These are phyloP conservation scores for Lerista edwardsae DNA, from an alignment of 2,797 vertebrate species.

Conservation along the genomic window DNA sequence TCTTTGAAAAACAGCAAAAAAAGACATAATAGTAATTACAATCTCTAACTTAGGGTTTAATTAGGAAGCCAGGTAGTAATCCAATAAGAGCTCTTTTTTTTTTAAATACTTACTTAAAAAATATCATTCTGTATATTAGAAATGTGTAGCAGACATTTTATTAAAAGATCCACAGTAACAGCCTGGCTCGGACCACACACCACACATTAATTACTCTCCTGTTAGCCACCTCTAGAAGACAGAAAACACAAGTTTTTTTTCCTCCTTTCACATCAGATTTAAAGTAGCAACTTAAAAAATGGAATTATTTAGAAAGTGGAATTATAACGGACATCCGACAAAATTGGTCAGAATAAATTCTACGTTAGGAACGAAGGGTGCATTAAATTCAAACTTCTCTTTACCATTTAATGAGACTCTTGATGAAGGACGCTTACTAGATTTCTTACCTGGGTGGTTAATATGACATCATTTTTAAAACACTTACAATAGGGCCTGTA, in stretches of 20 bases:
- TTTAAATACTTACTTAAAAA: conserved; percentile 3
- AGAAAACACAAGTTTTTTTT: not conserved
- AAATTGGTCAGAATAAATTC: not conserved
- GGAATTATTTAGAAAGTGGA: not conserved
- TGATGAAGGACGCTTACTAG: not conserved
- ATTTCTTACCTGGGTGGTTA: conserved; percentile 28
- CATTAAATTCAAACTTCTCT: not conserved
- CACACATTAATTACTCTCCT: conserved; percentile 7
- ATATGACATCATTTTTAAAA: conserved; percentile 13
- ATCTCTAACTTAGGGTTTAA: conserved; percentile 41
- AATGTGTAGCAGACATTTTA: not conserved
- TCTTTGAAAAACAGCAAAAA: not conserved
- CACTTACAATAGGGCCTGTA: conserved; percentile 17
- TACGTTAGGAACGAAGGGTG: not conserved
- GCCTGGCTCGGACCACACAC: not conserved
- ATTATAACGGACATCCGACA: not conserved
- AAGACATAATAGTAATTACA: conserved; percentile 38
- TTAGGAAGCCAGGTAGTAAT: conserved; percentile 47
- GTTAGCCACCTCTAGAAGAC: not conserved
- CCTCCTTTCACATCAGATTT: not conserved
- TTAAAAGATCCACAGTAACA: conserved; percentile 17
- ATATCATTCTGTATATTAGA: conserved; percentile 9
- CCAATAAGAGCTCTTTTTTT: conserved; percentile 48
- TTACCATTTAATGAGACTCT: conserved; percentile 25
- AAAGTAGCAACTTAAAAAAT: not conserved